Base-by-base conservation (phyloP, 2,888 invertebrate genomes). In the Cloeon dipterum region DNA sequence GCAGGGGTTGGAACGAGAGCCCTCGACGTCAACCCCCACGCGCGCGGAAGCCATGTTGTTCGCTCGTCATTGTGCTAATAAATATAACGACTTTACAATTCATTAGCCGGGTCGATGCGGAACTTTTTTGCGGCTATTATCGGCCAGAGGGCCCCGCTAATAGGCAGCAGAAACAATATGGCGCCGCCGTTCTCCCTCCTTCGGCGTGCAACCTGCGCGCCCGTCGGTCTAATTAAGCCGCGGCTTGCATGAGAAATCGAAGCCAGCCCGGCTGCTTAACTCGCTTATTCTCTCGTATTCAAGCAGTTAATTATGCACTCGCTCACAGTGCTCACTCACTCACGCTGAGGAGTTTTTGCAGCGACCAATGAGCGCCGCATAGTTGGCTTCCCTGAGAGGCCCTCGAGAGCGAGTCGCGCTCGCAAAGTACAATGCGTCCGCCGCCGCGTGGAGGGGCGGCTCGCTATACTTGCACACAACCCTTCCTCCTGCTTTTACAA, bases 131-230 rank as follows among this genome's bases (percentile, higher is more conserved):
- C 38, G 25, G 17, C 20, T 37, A 20, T 20, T 21, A 41, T 46
- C 49, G 50, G 25, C 25, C 25, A 10, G n/a, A 50, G 49, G 49
- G 49, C 49, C 48, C 48, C 49, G 46, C 46, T 32, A 29, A 8
- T 18, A 39, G 21, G 26, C 21, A 35, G 13, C 10, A 17, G 37
- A n/a, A n/a, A n/a, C n/a, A n/a, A n/a, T n/a, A n/a, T 17, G 3
- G 29, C 19, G 16, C 17, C 21, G 19, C 20, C 34, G 26, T 34
- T 38, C 39, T 29, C n/a, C n/a, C n/a, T n/a, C n/a, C n/a, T n/a
- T n/a, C n/a, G n/a, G n/a, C n/a, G n/a, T 32, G n/a, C 32, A 32
- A 7, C 23, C 23, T n/a, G n/a, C n/a, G n/a, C n/a, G n/a, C n/a
- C n/a, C n/a, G n/a, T n/a, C n/a, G n/a, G n/a, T n/a, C n/a, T n/a